Evolutionary conservation across 2,113 vertebrate species (phyloP).

Genomic region (Casuarius casuarius): DNA sequence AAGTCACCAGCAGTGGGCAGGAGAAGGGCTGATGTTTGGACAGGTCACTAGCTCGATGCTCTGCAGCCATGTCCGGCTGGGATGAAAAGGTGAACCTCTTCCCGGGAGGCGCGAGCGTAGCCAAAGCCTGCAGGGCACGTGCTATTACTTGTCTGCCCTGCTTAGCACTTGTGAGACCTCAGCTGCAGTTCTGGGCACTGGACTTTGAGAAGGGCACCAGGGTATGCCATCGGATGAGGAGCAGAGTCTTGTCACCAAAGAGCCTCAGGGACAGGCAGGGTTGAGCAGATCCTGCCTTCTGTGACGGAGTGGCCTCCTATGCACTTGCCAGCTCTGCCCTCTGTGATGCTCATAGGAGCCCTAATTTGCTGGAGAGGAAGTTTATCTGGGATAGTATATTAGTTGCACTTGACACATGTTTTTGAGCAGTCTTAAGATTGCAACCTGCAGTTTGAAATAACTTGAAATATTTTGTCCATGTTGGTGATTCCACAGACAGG

Average conservation of each 20-base stretch:
- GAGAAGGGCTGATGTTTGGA: background rate
- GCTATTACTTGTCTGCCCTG: background rate
- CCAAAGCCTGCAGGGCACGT: background rate
- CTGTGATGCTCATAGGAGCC: too few relatives aligned
- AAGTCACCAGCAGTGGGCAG: background rate
- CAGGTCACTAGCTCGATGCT: background rate
- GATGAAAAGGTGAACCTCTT: background rate
- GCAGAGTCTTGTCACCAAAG: background rate
- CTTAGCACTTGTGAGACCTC: background rate
- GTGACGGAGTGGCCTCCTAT: background rate
- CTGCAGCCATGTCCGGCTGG: background rate
- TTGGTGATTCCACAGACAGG: background rate
- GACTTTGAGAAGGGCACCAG: background rate
- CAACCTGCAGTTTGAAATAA: background rate
- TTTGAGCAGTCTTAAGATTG: background rate
- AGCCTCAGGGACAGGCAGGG: background rate
- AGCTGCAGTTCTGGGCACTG: background rate
- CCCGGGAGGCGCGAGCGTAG: accelerated
- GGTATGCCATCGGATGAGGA: background rate
- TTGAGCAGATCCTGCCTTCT: background rate
- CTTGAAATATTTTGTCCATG: background rate
- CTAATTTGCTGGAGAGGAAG: background rate
- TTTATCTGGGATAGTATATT: background rate
- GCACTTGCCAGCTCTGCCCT: too few relatives aligned
- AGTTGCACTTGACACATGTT: too few relatives aligned